Evolutionary conservation across 2,888 invertebrate genomes (phyloP).

Genomic region (Gnatocerus cornutus): DNA sequence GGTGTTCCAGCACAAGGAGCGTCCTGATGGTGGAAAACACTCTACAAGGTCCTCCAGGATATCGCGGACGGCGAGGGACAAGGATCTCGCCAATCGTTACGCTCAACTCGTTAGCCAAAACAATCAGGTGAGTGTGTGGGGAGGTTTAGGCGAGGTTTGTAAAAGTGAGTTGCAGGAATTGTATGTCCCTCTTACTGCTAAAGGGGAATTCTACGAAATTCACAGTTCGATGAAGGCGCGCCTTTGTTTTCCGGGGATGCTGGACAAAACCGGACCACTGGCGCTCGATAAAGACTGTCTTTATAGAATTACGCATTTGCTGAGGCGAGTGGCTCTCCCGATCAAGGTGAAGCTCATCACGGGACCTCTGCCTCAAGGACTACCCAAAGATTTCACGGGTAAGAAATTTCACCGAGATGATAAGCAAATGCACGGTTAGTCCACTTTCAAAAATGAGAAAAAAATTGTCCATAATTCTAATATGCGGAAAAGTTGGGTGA

Average conservation of each 20-base stretch:
- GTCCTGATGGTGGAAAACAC: slow-evolving; percentile 60
- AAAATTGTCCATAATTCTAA: too few relatives aligned
- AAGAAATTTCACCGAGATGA: slow-evolving; percentile 30
- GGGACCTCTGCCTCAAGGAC: slow-evolving; percentile 75
- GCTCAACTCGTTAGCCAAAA: slow-evolving; percentile 84
- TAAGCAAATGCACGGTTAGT: too few relatives aligned
- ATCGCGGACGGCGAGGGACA: slow-evolving; percentile 69
- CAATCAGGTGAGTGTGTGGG: slow-evolving; percentile 75
- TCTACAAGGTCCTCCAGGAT: slow-evolving; percentile 62
- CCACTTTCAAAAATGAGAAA: too few relatives aligned
- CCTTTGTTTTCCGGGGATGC: slow-evolving; percentile 74
- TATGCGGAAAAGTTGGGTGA: too few relatives aligned
- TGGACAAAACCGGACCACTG: slow-evolving; percentile 71
- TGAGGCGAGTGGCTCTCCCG: slow-evolving; percentile 76
- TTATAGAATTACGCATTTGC: slow-evolving; percentile 72
- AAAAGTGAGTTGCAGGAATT: slow-evolving; percentile 73
- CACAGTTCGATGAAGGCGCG: slow-evolving; percentile 76
- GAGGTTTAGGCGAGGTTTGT: too few relatives aligned
- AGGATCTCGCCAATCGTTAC: slow-evolving; percentile 74
- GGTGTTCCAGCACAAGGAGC: slow-evolving; percentile 83
- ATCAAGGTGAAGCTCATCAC: slow-evolving; percentile 76
- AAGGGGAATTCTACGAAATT: slow-evolving; percentile 83
- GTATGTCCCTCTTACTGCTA: slow-evolving; percentile 83
- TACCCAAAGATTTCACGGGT: slow-evolving; percentile 80
- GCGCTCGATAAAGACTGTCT: slow-evolving; percentile 73